Base-by-base conservation (phyloP, 2,113 vertebrate genomes). In the Microtus oregoni region DNA sequence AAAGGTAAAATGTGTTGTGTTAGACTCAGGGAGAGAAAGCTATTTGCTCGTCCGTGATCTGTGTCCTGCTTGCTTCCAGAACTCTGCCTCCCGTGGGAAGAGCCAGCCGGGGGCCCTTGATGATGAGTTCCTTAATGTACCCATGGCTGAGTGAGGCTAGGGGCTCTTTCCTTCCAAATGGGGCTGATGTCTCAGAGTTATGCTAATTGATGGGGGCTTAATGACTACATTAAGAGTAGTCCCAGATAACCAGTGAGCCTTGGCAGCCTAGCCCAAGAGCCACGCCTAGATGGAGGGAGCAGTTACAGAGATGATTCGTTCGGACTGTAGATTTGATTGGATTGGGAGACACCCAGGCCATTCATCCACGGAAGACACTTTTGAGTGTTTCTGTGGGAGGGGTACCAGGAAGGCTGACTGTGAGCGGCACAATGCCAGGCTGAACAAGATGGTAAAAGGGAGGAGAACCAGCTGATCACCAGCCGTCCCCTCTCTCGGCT, bases 21-120 rank as follows among this genome's bases (percentile, higher is more conserved):
- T 52, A 68, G 30, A 81, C 20, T 94, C 41, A 83, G 88, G 93
- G 92, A 92, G 95, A 85, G 1, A 94, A 12, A 10, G 95, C 91
- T n/a, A 63, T 90, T 63, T 20, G 44, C 86, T 93, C 82, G 75
- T 47, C 55, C 4, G 83, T 81, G 83, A 61, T 83, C 61, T n/a
- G 67, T 85, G 50, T 14, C 87, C 9, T 55, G 81, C 85, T 5
- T 67, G 20, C 67, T 88, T 68, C 89, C 65, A 15, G 24, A 73
- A 93, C 92, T 89, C 70, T 26, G 65, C 2, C 32, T 58, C 83
- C 28, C 0, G 4, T 3, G 58, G n/a, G 88, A 7, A 77, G 52
- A 77, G 7, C 32, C 58, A 2, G 26, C 9, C 11, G 5, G 50
- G 1, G 3, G n/a, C 70, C 85, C 77, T 55, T 28, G 5, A n/a